phyloP scores from a whole-genome alignment of 2,888 invertebrate genomes.

The Xanthorhoe spadicearia region DNA sequence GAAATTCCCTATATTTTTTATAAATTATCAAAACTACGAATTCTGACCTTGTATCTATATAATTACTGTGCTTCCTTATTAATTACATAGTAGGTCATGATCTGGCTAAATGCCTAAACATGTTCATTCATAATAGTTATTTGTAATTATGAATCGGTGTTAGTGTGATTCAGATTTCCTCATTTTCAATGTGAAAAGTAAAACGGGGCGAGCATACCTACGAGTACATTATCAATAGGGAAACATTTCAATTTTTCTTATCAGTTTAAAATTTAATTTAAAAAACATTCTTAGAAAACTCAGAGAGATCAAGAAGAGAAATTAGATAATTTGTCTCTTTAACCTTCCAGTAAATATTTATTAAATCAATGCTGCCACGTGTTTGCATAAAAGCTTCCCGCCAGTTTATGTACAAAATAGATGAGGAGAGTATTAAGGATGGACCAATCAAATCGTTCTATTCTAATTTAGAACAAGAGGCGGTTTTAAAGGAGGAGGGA shows the following conservation, averaged over 20 bases:
- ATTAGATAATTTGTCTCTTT: background rate
- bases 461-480: constrained; percentile 69
- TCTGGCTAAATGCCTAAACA: background rate
- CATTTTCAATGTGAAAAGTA: background rate
- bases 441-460: constrained; percentile 73
- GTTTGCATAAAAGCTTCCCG: constrained; percentile 23
- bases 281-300: too few relatives aligned
- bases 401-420: constrained; percentile 60
- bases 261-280: too few relatives aligned
- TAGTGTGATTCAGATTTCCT: background rate
- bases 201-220: too few relatives aligned
- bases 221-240: too few relatives aligned
- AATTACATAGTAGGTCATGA: background rate
- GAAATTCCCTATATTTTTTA: background rate
- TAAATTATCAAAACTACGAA: constrained; percentile 15
- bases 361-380: background rate
- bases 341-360: background rate
- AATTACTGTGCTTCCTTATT: background rate
- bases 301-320: too few relatives aligned
- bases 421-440: constrained; percentile 61
- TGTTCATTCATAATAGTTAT: background rate
- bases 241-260: too few relatives aligned
- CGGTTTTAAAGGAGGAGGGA: constrained; percentile 68
- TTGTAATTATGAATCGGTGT: too few relatives aligned
- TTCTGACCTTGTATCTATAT: constrained; percentile 20